Conservation (phyloP, 2,888 invertebrate genomes). For the Drosophila fulvimacula region DNA sequence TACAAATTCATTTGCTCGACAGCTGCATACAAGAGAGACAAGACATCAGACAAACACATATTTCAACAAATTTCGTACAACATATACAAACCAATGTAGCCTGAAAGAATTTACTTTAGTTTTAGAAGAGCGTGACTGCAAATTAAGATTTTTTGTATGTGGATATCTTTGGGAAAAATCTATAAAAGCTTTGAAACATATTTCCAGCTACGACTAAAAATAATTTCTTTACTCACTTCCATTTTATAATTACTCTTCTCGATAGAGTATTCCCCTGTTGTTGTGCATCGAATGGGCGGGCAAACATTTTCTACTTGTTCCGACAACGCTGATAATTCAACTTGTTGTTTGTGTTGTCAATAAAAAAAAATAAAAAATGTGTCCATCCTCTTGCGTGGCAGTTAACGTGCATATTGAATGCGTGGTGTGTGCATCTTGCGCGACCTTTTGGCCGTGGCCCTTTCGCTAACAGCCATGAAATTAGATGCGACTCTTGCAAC, state of each 20-base stretch:
- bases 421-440: constrained; percentile 64
- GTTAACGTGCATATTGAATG: constrained; percentile 68
- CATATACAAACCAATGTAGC: background rate
- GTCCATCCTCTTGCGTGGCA: constrained; percentile 39
- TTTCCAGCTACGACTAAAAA: background rate
- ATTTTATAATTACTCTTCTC: background rate
- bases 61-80: background rate
- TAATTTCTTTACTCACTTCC: background rate
- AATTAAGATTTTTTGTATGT: background rate
- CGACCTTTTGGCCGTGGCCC: constrained; percentile 73
- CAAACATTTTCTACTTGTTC: constrained; percentile 23
- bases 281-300: too few relatives aligned
- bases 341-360: constrained; percentile 62
- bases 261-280: constrained; percentile 24
- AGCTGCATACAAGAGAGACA: too few relatives aligned
- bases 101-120: background rate
- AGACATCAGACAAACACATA: too few relatives aligned
- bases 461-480: constrained; percentile 78
- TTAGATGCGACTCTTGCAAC: constrained; percentile 68
- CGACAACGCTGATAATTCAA: constrained; percentile 30
- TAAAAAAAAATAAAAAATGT: constrained; percentile 53
- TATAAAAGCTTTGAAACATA: background rate
- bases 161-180: background rate
- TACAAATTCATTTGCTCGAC: background rate
- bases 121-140: background rate